These are phyloP conservation scores for Siniperca undulata DNA, from an alignment of 2,797 vertebrate genomes.

Conservation along the genomic window DNA sequence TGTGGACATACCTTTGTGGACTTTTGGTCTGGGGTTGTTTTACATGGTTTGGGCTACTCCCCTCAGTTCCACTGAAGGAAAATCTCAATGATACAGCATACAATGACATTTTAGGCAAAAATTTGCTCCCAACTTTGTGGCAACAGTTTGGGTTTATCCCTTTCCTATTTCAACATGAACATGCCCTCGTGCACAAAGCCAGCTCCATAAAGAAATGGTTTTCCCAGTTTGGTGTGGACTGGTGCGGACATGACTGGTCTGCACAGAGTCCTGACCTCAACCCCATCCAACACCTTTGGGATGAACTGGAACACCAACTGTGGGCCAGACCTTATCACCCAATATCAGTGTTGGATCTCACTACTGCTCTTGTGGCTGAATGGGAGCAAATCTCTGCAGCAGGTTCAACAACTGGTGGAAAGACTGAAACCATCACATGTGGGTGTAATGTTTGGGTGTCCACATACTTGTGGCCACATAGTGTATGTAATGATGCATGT, in stretches of 20 bases:
- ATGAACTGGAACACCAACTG: not conserved
- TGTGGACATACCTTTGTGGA: not conserved
- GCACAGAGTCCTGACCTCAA: not conserved
- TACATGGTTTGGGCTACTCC: not conserved
- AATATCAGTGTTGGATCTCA: not conserved
- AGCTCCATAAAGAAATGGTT: not conserved
- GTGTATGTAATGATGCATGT: not conserved
- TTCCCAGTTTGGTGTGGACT: not conserved
- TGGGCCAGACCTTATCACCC: not conserved
- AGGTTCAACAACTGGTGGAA: not conserved
- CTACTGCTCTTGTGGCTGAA: not conserved
- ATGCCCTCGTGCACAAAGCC: not conserved
- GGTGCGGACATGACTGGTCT: not conserved
- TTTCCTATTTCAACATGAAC: not conserved
- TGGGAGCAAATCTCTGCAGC: not conserved
- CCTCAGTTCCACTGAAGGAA: too few species aligned
- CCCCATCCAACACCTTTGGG: not conserved
- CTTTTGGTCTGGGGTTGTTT: not conserved
- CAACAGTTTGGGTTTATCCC: not conserved
- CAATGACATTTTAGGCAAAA: not conserved
- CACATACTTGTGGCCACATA: not conserved
- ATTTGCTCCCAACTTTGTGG: not conserved
- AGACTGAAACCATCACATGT: not conserved
- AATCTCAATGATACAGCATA: not conserved
- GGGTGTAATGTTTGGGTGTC: not conserved